A percentile compares a stretch with the other conserved stretches of the same genome.
Evolutionary conservation across 1,140 invertebrate genomes (phyloP).

Genomic region (Hestina assimilis): DNA sequence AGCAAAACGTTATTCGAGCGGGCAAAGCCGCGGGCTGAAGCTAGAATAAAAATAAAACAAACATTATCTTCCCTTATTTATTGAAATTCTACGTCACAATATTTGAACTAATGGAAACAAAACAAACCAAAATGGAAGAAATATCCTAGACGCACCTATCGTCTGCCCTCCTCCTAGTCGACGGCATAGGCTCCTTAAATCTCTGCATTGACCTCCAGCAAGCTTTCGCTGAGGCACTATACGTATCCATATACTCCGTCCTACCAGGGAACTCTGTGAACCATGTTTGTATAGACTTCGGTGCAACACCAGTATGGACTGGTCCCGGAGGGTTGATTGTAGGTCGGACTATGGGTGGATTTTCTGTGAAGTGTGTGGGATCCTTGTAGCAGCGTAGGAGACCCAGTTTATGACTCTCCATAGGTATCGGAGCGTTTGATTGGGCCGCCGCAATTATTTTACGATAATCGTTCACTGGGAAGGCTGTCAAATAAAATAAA

Average conservation of each 20-base stretch:
- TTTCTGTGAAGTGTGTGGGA: constrained; percentile 57
- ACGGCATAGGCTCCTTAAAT: constrained; percentile 80
- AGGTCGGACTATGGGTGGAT: constrained; percentile 49
- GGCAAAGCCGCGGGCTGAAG: no score
- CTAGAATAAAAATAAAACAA: constrained; percentile 26
- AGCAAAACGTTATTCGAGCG: no score
- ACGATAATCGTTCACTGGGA: constrained; percentile 57
- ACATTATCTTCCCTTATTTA: constrained; percentile 49
- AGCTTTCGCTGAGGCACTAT: constrained; percentile 78
- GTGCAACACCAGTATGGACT: constrained; percentile 55
- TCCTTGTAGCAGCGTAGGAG: constrained; percentile 64
- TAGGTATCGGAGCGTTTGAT: constrained; percentile 56
- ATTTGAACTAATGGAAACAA: background rate
- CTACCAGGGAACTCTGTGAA: constrained; percentile 76
- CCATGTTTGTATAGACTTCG: constrained; percentile 72
- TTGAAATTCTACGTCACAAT: constrained; percentile 16
- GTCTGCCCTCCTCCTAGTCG: constrained; percentile 76
- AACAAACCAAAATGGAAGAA: background rate
- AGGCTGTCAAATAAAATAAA: constrained; percentile 51
- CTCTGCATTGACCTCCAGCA: constrained; percentile 80
- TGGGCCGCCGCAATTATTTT: constrained; percentile 61
- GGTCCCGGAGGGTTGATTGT: constrained; percentile 54
- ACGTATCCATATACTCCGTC: constrained; percentile 81
- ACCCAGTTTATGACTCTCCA: constrained; percentile 58
- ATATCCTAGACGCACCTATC: constrained; percentile 60